phyloP scores from a whole-genome alignment of 2,113 vertebrate species.

The Bubo scandiacus region DNA sequence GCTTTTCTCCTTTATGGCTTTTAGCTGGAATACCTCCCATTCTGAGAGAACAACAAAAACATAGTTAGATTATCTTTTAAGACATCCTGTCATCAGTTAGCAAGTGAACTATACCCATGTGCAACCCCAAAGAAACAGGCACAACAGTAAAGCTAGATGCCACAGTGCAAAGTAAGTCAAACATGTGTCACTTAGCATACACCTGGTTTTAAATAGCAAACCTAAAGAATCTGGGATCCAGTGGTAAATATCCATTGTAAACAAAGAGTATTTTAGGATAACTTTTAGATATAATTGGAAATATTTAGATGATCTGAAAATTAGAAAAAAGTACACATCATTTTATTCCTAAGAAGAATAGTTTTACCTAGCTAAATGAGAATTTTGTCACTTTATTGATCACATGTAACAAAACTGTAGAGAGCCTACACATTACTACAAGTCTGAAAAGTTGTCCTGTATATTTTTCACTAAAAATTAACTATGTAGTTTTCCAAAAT shows the following conservation, averaged over 20 bases:
- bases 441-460: not conserved
- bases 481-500: not conserved
- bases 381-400: not conserved
- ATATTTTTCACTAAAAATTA: not conserved
- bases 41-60: conserved; percentile 67
- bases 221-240: not conserved
- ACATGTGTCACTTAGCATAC: not conserved
- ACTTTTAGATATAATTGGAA: not conserved
- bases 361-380: not conserved
- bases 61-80: not conserved
- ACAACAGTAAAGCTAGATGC: not conserved
- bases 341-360: not conserved
- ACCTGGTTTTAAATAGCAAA: not conserved
- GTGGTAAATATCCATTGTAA: not conserved
- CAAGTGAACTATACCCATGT: not conserved
- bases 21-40: conserved; percentile 99
- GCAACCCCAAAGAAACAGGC: not conserved
- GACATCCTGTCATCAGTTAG: not conserved
- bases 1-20: conserved; percentile 91
- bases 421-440: not conserved
- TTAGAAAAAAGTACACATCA: not conserved
- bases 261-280: not conserved
- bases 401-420: not conserved
- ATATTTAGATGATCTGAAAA: not conserved
- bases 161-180: not conserved